A percentile compares a stretch with the other conserved stretches of the same genome.
phyloP scores from a whole-genome alignment of 1,140 invertebrate genomes.

The Drosophila nasuta region DNA sequence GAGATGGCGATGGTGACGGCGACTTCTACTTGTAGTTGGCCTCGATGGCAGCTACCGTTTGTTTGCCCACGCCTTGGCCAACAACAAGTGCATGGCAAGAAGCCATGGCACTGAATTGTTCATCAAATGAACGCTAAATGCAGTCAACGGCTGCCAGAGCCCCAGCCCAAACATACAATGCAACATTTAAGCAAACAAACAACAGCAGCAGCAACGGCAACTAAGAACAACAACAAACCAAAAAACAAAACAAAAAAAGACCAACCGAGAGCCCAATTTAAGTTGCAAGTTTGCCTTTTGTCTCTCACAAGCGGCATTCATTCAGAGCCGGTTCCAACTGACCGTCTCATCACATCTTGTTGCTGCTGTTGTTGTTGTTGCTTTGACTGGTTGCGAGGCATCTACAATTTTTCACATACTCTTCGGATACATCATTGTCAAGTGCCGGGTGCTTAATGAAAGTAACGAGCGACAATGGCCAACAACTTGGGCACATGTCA shows the following conservation, averaged over 20 bases:
- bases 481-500: slow-evolving; percentile 43
- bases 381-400: slow-evolving; percentile 29
- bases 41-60: slow-evolving; percentile 58
- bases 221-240: slow-evolving; percentile 22
- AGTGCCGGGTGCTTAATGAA: slow-evolving; percentile 71
- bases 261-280: slow-evolving; percentile 64
- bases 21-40: slow-evolving; percentile 21
- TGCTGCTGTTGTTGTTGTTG: slow-evolving; percentile 37
- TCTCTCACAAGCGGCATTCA: slow-evolving; percentile 33
- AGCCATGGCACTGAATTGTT: slow-evolving; percentile 65
- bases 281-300: slow-evolving; percentile 47
- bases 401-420: slow-evolving; percentile 81
- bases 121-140: slow-evolving; percentile 81
- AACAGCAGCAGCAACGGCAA: slow-evolving; percentile 2
- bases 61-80: slow-evolving; percentile 60
- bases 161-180: slow-evolving; percentile 59
- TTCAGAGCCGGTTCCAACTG: slow-evolving; percentile 38
- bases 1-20: slow-evolving; percentile 24
- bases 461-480: slow-evolving; percentile 69
- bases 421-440: slow-evolving; percentile 81
- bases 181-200: slow-evolving; percentile 80
- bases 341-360: slow-evolving; percentile 24
- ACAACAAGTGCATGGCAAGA: slow-evolving; percentile 76
- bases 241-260: slow-evolving; percentile 2
- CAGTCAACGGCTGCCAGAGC: slow-evolving; percentile 35